Base-by-base conservation (phyloP, 2,113 vertebrate genomes). In the Microtus richardsoni region DNA sequence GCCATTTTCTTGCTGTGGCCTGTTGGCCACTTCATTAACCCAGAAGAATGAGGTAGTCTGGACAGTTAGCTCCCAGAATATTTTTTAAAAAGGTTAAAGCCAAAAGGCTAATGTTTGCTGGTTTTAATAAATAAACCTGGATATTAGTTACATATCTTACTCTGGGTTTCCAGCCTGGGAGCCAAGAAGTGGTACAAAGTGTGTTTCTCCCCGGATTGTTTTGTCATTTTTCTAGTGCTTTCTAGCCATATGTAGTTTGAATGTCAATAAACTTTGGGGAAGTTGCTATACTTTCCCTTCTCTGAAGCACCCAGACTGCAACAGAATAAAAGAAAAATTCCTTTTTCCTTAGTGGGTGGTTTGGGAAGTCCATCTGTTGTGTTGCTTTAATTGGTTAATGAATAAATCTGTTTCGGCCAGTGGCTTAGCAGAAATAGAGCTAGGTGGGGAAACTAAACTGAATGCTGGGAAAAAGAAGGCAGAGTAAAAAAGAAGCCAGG, bases 1-100 rank as follows among this genome's bases (percentile, higher is more conserved):
- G 49, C 62, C 83, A 24, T 73, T 96, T 96, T 88, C 96, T 52
- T 93, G 80, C 93, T 95, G 95, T 97, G 95, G 89, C 89, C 96
- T 91, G 82, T 97, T 98, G 97, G 94, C 91, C 96, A 98, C 92
- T 95, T 98, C 97, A 98, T 98, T 98, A 98, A 98, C 97, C 97
- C 97, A 96, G 90, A 95, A 97, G 39, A 11, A 83, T 93, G 87
- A 98, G 97, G 96, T 93, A 79, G 85, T 94, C 96, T 1, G 22
- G 97, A 97, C 96, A 98, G 98, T 98, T 98, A 98, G 94, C 94
- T 96, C 93, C 91, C 88, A 96, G 97, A 98, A 98, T 97, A 95
- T 95, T 52, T 52, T 52, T 52, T 98, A 97, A 98, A 98, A 98
- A 95, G 97, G 97, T 98, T 98, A 97, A 90, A n/a, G 16, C 17